Conservation (phyloP, 2,888 invertebrate genomes). For the Charanyca ferruginea region DNA sequence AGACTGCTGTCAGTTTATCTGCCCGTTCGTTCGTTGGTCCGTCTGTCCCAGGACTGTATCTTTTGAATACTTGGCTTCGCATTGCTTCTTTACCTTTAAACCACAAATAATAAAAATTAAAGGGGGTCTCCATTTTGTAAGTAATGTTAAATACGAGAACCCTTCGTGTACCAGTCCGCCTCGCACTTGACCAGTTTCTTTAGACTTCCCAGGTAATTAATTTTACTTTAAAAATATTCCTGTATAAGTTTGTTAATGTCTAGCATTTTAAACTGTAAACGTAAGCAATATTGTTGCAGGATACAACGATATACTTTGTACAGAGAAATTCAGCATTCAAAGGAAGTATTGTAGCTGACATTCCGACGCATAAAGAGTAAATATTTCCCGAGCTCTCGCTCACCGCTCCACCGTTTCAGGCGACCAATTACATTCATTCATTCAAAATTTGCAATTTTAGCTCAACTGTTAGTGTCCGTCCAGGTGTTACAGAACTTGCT, state of each 20-base stretch:
- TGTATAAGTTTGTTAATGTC: background rate
- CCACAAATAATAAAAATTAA: too few relatives aligned
- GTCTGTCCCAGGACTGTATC: too few relatives aligned
- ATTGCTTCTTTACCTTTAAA: too few relatives aligned
- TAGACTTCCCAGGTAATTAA: too few relatives aligned
- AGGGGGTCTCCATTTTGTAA: too few relatives aligned
- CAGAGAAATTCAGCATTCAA: conserved; percentile 7
- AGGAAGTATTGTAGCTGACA: conserved; percentile 39
- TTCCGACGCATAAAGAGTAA: conserved; percentile 39
- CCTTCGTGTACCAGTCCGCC: too few relatives aligned
- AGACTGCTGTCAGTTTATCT: too few relatives aligned
- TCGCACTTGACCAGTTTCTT: too few relatives aligned
- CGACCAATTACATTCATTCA: conserved; percentile 51
- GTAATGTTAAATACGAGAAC: too few relatives aligned
- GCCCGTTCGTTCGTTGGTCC: too few relatives aligned
- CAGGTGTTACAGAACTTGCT: conserved; percentile 54
- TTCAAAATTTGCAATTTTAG: conserved; percentile 52
- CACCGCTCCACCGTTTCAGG: conserved; percentile 22
- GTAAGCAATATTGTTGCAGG: background rate
- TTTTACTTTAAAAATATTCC: background rate
- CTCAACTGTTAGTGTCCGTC: conserved; percentile 50
- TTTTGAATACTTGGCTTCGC: too few relatives aligned
- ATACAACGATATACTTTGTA: background rate
- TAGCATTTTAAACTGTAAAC: conserved; percentile 7
- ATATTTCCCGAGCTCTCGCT: conserved; percentile 10